Base-by-base conservation (phyloP, 2,888 invertebrate genomes). In the Hoplodrina ambigua region DNA sequence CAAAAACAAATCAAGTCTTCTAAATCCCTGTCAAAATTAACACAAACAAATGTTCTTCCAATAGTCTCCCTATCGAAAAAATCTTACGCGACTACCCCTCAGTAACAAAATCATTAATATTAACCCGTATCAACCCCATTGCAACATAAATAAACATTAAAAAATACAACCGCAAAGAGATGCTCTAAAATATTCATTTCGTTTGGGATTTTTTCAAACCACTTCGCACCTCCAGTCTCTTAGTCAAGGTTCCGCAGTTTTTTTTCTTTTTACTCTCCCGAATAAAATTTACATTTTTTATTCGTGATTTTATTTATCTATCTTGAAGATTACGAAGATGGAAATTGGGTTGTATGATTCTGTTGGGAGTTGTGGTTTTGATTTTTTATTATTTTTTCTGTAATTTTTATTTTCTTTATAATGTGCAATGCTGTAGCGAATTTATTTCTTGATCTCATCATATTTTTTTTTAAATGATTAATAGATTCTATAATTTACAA, bases 261-360 rank as follows among this genome's bases (percentile, higher is more conserved):
- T 66, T 81, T 66, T 68, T 63, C 44, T 54, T 60, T 75, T 72
- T 74, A 60, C 69, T 74, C 60, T 74, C 56, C 20, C n/a, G 84
- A 82, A 82, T 84, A 83, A 84, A 80, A 86, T 86, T 84, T 75
- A 73, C 86, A 86, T 86, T 81, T 84, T 85, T 86, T 79, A 83
- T 84, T 73, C 65, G 80, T 41, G 75, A 85, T 82, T 86, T 84
- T 86, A 82, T 86, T 85, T 86, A 59, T 80, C 41, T 80, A 76
- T 81, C 72, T 75, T 33, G n/a, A 72, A 85, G 80, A 86, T 85
- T 86, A 82, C 67, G 74, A 83, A 81, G 80, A 77, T 85, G 85
- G 68, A 80, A 84, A 82, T 85, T 30, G 61, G 67, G 69, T 56
- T 64, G 54, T 72, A 72, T 78, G 69, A 60, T 73, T 56, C 78